Evolutionary conservation across 2,797 vertebrate species (phyloP).

Genomic region (Apogon talboti): DNA sequence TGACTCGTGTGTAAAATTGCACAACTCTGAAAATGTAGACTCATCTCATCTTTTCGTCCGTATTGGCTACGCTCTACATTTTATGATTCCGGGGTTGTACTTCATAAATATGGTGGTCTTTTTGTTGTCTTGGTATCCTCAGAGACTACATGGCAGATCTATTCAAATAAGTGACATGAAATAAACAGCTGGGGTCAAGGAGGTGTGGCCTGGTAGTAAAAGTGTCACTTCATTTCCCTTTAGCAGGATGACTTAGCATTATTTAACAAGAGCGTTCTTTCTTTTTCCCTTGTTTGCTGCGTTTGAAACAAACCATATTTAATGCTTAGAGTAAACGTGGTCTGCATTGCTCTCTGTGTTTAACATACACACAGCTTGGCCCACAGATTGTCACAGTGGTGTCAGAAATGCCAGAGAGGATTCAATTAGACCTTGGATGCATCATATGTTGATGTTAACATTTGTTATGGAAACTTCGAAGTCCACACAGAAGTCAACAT

Average conservation of each 20-base stretch:
- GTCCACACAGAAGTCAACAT: conserved; percentile 38
- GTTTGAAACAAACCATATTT: conserved; percentile 39
- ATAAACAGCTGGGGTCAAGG: conserved; percentile 53
- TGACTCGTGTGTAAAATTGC: no score
- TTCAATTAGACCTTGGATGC: conserved; percentile 59
- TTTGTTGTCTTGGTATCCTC: conserved; percentile 38
- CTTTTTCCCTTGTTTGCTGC: conserved; percentile 26
- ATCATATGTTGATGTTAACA: conserved; percentile 57
- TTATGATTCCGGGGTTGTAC: conserved; percentile 14
- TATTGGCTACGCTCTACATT: background rate
- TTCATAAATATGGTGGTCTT: conserved; percentile 18
- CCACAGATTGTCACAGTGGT: conserved; percentile 37
- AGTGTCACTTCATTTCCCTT: conserved; percentile 46
- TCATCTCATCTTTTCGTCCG: no score
- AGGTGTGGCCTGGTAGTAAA: conserved; percentile 64
- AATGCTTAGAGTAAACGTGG: conserved; percentile 38
- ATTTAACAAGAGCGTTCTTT: conserved; percentile 50
- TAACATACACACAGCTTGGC: conserved; percentile 2
- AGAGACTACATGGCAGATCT: conserved; percentile 17
- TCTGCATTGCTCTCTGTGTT: conserved; percentile 20
- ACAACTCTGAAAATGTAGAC: no score
- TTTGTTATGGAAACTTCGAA: conserved; percentile 73
- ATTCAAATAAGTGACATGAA: conserved; percentile 57
- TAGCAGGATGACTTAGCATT: conserved; percentile 15
- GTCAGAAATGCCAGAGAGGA: conserved; percentile 66